A percentile compares a stretch with the other conserved stretches of the same genome.
Evolutionary conservation across 2,888 invertebrate genomes (phyloP).

Genomic region (Serripes groenlandicus): DNA sequence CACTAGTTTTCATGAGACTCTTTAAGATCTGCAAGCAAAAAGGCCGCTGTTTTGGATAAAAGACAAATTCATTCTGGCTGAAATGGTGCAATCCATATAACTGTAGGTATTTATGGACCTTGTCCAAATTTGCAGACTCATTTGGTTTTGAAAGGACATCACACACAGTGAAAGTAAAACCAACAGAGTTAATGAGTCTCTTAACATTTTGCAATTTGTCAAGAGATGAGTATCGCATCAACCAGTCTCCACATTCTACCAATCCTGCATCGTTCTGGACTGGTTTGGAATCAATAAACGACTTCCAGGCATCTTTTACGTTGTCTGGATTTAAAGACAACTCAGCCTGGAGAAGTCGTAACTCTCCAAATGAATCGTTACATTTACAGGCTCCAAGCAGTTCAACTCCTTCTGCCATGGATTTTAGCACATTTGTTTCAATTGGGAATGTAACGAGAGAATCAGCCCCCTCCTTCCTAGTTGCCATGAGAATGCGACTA

Average conservation of each 20-base stretch:
- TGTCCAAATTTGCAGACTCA: neutral
- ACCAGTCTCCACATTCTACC: slow-evolving; percentile 70
- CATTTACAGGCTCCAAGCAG: slow-evolving; percentile 57
- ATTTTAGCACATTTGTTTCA: slow-evolving; percentile 18
- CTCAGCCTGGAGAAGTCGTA: slow-evolving; percentile 46
- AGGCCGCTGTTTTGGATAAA: slow-evolving; percentile 68
- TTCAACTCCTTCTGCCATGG: slow-evolving; percentile 55
- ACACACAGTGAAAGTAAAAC: slow-evolving; percentile 61
- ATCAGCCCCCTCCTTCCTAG: neutral
- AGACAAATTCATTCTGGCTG: slow-evolving; percentile 43
- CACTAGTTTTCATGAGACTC: slow-evolving; percentile 12
- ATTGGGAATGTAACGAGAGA: too few species aligned
- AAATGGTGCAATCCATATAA: slow-evolving; percentile 70
- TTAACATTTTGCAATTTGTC: slow-evolving; percentile 19
- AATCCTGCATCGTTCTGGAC: slow-evolving; percentile 68
- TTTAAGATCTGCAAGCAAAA: slow-evolving; percentile 59
- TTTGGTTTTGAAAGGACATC: slow-evolving; percentile 45
- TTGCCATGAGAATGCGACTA: neutral
- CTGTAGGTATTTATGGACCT: slow-evolving; percentile 3
- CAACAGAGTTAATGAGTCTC: slow-evolving; percentile 60
- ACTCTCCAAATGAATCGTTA: slow-evolving; percentile 56
- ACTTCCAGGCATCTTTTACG: slow-evolving; percentile 65
- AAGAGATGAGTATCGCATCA: slow-evolving; percentile 34
- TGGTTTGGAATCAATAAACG: slow-evolving; percentile 63
- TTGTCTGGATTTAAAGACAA: slow-evolving; percentile 36